Conservation (phyloP, 2,797 vertebrate genomes). For the Artibeus jamaicensis region DNA sequence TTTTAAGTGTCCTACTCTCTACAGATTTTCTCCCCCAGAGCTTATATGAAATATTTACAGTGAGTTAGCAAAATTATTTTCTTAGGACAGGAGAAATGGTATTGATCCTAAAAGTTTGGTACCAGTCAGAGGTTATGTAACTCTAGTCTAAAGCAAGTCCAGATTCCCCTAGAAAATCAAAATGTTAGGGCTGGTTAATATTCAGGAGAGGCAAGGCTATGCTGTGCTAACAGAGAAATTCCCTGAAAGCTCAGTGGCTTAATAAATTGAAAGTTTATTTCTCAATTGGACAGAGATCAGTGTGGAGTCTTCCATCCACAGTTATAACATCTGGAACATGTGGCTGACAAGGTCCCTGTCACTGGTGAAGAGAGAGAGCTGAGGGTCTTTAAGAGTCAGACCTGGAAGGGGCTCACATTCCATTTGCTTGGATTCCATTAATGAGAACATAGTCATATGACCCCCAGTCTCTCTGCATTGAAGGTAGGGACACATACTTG, state of each 20-base stretch:
- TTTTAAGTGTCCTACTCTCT: neutral
- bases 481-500: neutral
- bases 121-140: neutral
- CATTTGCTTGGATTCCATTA: neutral
- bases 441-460: neutral
- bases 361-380: neutral
- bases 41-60: neutral
- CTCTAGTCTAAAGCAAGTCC: neutral
- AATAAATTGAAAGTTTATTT: neutral
- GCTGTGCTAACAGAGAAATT: neutral
- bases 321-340: neutral
- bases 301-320: neutral
- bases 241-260: neutral
- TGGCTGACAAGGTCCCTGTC: neutral
- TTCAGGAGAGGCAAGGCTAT: neutral
- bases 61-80: slow-evolving; percentile 32
- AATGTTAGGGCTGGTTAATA: neutral
- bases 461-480: neutral
- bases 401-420: neutral
- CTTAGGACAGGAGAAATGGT: neutral
- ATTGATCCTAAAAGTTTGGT: neutral
- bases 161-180: neutral
- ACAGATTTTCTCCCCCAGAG: neutral
- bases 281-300: neutral
- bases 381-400: neutral